Conservation (phyloP, 2,888 invertebrate species). For the Peribatodes rhomboidaria region DNA sequence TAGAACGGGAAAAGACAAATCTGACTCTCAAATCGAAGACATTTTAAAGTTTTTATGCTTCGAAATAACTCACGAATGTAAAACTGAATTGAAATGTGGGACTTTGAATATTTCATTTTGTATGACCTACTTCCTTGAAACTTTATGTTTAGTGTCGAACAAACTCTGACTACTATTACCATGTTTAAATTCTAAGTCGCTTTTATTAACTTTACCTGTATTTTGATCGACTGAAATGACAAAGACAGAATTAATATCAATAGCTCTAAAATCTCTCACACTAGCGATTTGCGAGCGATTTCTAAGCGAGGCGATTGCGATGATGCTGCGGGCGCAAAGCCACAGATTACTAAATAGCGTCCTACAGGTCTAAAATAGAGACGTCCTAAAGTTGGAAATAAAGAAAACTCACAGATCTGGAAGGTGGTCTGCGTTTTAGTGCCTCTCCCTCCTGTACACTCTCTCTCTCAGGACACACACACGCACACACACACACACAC, state of each 20-base stretch:
- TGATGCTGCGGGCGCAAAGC: too few relatives aligned
- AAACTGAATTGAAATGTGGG: conserved; percentile 30
- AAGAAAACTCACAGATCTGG: too few relatives aligned
- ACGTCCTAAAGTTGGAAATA: too few relatives aligned
- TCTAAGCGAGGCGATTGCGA: too few relatives aligned
- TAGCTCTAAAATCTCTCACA: background rate
- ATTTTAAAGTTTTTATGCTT: conserved; percentile 28
- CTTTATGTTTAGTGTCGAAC: conserved; percentile 17
- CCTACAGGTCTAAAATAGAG: too few relatives aligned
- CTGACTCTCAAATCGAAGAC: conserved; percentile 29
- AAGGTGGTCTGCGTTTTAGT: too few relatives aligned
- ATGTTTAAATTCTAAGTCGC: conserved; percentile 2
- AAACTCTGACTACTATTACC: conserved; percentile 12
- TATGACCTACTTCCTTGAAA: conserved; percentile 32
- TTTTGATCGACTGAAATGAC: background rate
- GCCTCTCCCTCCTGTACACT: too few relatives aligned
- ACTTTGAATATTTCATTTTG: conserved; percentile 34
- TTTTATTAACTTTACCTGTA: background rate
- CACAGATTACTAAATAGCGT: too few relatives aligned
- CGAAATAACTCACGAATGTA: conserved; percentile 33
- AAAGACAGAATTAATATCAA: too few relatives aligned
- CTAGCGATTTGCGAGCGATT: too few relatives aligned
- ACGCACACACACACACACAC: too few relatives aligned
- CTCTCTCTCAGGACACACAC: too few relatives aligned
- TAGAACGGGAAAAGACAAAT: conserved; percentile 20